Evolutionary conservation across 2,888 invertebrate species (phyloP).

Genomic region (Brachynemurus nebulosus): DNA sequence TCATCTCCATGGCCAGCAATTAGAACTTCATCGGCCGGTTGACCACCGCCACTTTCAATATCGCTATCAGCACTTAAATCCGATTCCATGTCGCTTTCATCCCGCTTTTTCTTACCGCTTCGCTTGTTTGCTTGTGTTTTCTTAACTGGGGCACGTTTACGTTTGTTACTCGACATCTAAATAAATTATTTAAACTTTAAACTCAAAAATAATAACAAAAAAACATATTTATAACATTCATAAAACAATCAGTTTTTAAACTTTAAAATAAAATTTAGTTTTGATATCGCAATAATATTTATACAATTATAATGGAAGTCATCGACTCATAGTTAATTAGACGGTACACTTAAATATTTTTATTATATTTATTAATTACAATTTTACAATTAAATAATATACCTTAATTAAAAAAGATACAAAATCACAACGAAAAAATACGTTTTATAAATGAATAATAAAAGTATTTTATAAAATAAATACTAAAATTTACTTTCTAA

Average conservation of each 20-base stretch:
- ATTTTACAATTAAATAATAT: too few species aligned
- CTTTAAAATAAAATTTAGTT: too few species aligned
- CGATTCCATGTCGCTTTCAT: conserved; percentile 31
- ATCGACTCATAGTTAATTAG: background rate
- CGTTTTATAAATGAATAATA: background rate
- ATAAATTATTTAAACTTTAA: background rate
- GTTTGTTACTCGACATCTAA: conserved; percentile 5
- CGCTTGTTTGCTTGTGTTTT: conserved; percentile 25
- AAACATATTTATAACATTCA: background rate
- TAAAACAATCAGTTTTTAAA: background rate
- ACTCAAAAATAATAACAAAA: background rate
- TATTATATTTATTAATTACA: too few species aligned
- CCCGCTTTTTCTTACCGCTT: conserved; percentile 23
- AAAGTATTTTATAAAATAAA: background rate
- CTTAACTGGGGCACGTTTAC: conserved; percentile 28
- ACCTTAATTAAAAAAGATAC: background rate
- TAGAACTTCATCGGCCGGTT: conserved; percentile 36
- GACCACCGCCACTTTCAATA: conserved; percentile 28
- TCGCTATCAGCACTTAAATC: conserved; percentile 29
- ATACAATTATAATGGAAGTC: background rate
- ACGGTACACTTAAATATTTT: too few species aligned
- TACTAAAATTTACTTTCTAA: background rate
- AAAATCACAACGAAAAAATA: background rate
- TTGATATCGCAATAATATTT: too few species aligned
- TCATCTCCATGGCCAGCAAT: conserved; percentile 38